Conservation (phyloP, 2,888 invertebrate species). For the Aricia artaxerxes region DNA sequence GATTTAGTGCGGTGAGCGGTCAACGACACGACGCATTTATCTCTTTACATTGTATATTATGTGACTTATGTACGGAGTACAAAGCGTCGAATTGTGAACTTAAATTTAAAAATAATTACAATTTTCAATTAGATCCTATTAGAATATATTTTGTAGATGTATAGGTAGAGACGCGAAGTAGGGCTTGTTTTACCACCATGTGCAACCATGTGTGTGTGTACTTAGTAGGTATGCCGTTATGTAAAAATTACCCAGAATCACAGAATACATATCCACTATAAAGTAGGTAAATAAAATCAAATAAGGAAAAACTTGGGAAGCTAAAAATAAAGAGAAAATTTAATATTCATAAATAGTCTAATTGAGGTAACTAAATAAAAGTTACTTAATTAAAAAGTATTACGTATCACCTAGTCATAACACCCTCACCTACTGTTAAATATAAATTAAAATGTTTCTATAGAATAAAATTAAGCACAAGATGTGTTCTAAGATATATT, state of each 20-base stretch:
- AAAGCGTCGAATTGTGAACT: background rate
- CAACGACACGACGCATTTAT: slow-evolving; percentile 49
- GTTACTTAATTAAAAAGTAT: no score
- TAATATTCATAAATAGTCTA: background rate
- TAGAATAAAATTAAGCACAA: background rate
- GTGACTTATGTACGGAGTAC: slow-evolving; percentile 1
- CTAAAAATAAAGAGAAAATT: background rate
- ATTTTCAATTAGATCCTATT: background rate
- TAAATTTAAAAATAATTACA: background rate
- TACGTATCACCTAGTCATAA: background rate
- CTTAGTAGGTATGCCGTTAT: background rate
- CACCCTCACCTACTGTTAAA: no score
- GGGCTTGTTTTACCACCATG: background rate
- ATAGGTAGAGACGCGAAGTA: no score
- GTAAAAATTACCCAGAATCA: background rate
- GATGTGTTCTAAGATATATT: no score
- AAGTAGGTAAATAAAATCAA: background rate
- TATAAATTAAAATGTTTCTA: background rate
- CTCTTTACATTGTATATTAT: slow-evolving; percentile 30
- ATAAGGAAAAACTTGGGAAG: background rate
- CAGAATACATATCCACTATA: background rate
- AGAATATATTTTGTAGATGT: background rate
- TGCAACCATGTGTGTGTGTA: background rate
- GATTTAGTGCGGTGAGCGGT: slow-evolving; percentile 71
- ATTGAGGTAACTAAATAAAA: background rate